A percentile compares a stretch with the other conserved stretches of the same genome.
phyloP scores from a whole-genome alignment of 2,113 vertebrate genomes.

The Mirza zaza region DNA sequence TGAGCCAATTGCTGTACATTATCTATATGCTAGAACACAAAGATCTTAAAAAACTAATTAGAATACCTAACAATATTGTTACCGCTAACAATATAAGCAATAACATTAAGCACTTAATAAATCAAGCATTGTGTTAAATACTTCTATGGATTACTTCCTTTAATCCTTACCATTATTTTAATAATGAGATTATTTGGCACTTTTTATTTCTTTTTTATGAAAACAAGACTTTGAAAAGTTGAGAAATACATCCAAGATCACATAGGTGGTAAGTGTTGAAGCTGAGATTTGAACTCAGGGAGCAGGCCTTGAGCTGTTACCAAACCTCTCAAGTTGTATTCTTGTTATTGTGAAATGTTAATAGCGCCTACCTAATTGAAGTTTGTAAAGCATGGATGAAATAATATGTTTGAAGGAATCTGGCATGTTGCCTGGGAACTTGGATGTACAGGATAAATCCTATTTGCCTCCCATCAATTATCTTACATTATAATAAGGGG shows the following conservation, averaged over 20 bases:
- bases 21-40: neutral
- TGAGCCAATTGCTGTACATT: neutral
- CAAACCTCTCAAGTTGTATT: neutral
- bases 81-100: neutral
- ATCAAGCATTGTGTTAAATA: neutral
- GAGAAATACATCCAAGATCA: neutral
- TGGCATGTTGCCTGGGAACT: neutral
- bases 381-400: neutral
- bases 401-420: neutral
- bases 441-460: neutral
- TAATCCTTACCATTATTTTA: neutral
- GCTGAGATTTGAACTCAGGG: neutral
- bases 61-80: neutral
- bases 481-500: neutral
- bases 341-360: neutral
- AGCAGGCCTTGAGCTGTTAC: neutral
- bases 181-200: neutral
- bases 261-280: neutral
- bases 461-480: neutral
- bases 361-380: neutral
- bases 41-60: neutral
- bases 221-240: neutral
- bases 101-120: neutral
- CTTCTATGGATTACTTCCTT: neutral
- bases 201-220: neutral